phyloP scores from a whole-genome alignment of 1,140 invertebrate species.

The Heliconius himera region DNA sequence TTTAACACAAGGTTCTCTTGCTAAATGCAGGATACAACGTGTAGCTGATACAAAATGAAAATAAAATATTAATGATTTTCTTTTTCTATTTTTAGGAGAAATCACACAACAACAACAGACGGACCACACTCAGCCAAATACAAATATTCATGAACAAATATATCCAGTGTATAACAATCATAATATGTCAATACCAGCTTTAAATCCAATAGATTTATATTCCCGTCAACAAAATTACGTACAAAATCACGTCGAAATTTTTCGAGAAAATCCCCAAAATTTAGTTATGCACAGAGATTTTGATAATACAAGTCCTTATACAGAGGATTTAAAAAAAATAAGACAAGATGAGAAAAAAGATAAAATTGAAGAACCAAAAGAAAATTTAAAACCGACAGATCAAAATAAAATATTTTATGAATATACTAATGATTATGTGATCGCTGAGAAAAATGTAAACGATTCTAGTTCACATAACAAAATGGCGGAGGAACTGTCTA shows the following conservation, averaged over 20 bases:
- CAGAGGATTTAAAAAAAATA: slow-evolving; percentile 58
- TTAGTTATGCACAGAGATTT: slow-evolving; percentile 67
- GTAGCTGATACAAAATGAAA: not conserved
- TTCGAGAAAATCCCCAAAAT: slow-evolving; percentile 70
- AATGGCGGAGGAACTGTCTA: slow-evolving; percentile 51
- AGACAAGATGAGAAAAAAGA: slow-evolving; percentile 53
- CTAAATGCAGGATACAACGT: not conserved
- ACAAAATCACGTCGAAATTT: slow-evolving; percentile 51
- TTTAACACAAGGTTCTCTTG: not conserved
- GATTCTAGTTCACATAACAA: slow-evolving; percentile 57
- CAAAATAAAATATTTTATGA: slow-evolving; percentile 65
- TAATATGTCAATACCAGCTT: slow-evolving; percentile 48
- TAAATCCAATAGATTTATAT: slow-evolving; percentile 67
- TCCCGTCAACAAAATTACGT: slow-evolving; percentile 58
- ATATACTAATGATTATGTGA: slow-evolving; percentile 41
- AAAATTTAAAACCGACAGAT: slow-evolving; percentile 67
- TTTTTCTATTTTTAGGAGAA: slow-evolving; percentile 50
- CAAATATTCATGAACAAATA: slow-evolving; percentile 52
- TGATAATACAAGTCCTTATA: slow-evolving; percentile 56
- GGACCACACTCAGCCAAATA: slow-evolving; percentile 46
- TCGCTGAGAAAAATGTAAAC: slow-evolving; percentile 60
- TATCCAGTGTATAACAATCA: slow-evolving; percentile 64
- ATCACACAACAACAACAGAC: slow-evolving; percentile 44
- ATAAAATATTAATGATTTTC: not conserved
- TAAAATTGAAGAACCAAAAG: slow-evolving; percentile 65